Evolutionary conservation across 2,113 vertebrate genomes (phyloP).

Genomic region (Rhagologus leucostigma): DNA sequence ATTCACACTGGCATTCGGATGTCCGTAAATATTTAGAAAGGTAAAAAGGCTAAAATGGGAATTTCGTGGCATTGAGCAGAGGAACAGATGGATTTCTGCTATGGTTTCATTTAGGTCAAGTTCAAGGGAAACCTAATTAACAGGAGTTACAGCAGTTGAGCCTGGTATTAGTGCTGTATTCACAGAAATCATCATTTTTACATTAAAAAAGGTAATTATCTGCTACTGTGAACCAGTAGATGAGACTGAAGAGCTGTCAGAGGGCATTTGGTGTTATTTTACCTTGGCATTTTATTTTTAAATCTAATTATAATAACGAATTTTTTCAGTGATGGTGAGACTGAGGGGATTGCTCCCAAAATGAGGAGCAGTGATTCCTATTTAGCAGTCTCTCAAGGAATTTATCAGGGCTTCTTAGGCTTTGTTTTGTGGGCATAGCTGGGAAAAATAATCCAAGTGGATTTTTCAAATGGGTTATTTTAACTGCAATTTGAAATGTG

Average conservation of each 20-base stretch:
- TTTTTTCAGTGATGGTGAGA: not conserved
- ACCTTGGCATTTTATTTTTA: not conserved
- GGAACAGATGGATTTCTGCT: not conserved
- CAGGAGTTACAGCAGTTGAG: not conserved
- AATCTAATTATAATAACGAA: not conserved
- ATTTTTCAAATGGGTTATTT: not conserved
- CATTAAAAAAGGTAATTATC: not conserved
- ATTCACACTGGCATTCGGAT: rapidly evolving
- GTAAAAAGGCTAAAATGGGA: not conserved
- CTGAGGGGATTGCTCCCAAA: not conserved
- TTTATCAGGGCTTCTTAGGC: not conserved
- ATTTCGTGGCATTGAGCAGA: not conserved
- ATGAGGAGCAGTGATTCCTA: not conserved
- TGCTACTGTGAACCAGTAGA: not conserved
- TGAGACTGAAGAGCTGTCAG: not conserved
- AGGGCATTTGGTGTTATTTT: not conserved
- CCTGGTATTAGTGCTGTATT: not conserved
- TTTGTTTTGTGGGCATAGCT: not conserved
- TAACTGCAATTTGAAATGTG: not conserved
- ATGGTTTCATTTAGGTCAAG: not conserved
- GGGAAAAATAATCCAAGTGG: not conserved
- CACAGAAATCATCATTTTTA: not conserved
- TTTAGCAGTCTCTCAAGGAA: not conserved
- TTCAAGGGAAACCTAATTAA: slow-evolving; percentile 23
- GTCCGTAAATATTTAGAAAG: not conserved